Conservation (phyloP, 2,797 vertebrate genomes). For the Betta splendens region DNA sequence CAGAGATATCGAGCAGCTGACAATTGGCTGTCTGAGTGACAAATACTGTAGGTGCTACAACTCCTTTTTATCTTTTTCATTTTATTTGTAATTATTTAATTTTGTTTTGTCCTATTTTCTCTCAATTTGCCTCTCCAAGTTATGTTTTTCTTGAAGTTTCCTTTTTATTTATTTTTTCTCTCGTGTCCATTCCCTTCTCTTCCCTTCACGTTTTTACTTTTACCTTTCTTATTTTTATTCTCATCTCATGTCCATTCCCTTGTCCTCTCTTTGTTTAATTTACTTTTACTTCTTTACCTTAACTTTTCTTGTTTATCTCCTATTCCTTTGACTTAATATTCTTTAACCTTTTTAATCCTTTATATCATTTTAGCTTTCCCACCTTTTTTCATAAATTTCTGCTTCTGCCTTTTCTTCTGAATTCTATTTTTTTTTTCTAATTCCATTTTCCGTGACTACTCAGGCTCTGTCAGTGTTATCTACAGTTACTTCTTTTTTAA, state of each 20-base stretch:
- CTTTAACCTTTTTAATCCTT: neutral
- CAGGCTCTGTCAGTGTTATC: neutral
- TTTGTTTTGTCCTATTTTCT: neutral
- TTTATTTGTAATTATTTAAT: too few relatives aligned
- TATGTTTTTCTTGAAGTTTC: too few relatives aligned
- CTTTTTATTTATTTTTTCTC: neutral
- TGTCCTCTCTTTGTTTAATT: neutral
- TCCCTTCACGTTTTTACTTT: too few relatives aligned
- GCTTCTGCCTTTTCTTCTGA: neutral
- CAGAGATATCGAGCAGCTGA: constrained; percentile 62
- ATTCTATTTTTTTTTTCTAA: neutral
- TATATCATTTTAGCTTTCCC: too few relatives aligned
- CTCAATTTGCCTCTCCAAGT: neutral
- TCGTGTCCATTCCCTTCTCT: neutral
- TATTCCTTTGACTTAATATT: neutral
- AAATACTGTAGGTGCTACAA: constrained; percentile 32
- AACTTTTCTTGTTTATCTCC: constrained; percentile 3
- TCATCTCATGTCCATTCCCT: too few relatives aligned
- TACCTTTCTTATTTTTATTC: too few relatives aligned
- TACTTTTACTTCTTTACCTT: neutral
- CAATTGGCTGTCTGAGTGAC: constrained; percentile 55
- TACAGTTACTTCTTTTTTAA: constrained; percentile 2
- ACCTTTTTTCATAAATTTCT: too few relatives aligned
- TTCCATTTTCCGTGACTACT: neutral
- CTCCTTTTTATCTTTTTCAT: constrained; percentile 16